A percentile compares a stretch with the other conserved stretches of the same genome.
phyloP scores from a whole-genome alignment of 2,113 vertebrate genomes.

The Pimephales promelas region DNA sequence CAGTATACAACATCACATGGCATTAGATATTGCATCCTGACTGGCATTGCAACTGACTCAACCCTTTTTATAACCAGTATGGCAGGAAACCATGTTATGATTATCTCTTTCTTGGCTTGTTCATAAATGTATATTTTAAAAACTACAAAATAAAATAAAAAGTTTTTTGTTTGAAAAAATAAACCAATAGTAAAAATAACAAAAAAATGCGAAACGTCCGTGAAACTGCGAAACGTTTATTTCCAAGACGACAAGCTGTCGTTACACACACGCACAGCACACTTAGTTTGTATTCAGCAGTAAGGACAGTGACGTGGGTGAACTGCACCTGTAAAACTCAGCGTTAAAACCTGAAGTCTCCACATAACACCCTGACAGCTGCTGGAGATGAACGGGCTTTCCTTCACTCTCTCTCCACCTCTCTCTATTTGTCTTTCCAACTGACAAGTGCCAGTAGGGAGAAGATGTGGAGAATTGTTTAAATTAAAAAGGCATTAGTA shows the following conservation, averaged over 20 bases:
- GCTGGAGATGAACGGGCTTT: constrained; percentile 71
- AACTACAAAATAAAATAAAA: too few species aligned
- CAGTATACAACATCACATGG: background rate
- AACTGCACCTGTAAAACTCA: constrained; percentile 26
- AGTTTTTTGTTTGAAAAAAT: too few species aligned
- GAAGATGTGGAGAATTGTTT: background rate
- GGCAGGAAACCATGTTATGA: too few species aligned
- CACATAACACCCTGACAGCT: constrained; percentile 68
- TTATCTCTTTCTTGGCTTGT: too few species aligned
- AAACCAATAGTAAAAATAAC: too few species aligned
- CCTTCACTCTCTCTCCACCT: constrained; percentile 43
- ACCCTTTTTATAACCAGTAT: too few species aligned
- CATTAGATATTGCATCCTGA: background rate
- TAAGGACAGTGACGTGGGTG: constrained; percentile 21
- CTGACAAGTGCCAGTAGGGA: background rate
- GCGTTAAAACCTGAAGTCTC: constrained; percentile 42
- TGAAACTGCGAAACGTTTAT: too few species aligned
- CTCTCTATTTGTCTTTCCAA: constrained; percentile 22
- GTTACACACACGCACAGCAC: too few species aligned
- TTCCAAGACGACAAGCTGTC: too few species aligned
- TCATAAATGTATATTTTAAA: too few species aligned
- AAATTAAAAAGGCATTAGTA: background rate
- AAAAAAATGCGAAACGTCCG: too few species aligned
- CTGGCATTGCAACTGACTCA: too few species aligned
- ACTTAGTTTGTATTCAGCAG: constrained; percentile 23